A percentile compares a stretch with the other conserved stretches of the same genome.
Conservation (phyloP, 53 echinoderm and acorn worm genomes). For the Paracentrotus lividus region DNA sequence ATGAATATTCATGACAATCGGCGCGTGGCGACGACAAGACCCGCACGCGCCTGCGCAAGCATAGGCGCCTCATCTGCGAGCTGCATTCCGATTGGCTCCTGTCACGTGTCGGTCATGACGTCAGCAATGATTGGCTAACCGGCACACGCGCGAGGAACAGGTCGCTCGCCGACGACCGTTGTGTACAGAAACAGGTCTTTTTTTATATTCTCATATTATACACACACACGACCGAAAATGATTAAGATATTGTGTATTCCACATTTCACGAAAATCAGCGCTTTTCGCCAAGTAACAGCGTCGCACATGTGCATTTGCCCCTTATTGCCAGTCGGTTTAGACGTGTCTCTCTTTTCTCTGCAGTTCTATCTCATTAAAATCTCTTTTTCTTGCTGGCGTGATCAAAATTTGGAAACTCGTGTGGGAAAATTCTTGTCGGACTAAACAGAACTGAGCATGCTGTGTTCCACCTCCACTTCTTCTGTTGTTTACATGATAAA, state of each 20-base stretch:
- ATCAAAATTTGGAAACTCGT: conserved; percentile 13
- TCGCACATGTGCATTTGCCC: conserved; percentile 46
- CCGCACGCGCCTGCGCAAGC: conserved; percentile 38
- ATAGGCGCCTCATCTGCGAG: not conserved
- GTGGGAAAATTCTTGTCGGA: conserved; percentile 52
- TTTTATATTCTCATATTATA: conserved; percentile 5
- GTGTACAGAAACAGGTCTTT: conserved; percentile 5
- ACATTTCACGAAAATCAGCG: conserved; percentile 39
- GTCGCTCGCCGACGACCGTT: conserved; percentile 7
- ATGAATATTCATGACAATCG: conserved; percentile 36
- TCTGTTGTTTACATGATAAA: not conserved
- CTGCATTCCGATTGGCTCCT: conserved; percentile 33
- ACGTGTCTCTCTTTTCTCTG: not conserved
- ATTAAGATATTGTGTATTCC: conserved; percentile 55
- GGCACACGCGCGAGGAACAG: conserved; percentile 38
- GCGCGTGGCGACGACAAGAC: conserved; percentile 34
- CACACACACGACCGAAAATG: conserved; percentile 42
- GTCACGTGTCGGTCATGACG: conserved; percentile 43
- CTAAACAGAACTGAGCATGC: conserved; percentile 52
- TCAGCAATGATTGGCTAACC: conserved; percentile 31
- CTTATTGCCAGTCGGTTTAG: conserved; percentile 35
- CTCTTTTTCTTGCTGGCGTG: not conserved
- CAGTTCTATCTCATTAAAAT: not conserved
- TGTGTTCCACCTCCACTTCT: not conserved
- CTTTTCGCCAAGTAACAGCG: conserved; percentile 3